phyloP scores from a whole-genome alignment of 2,797 vertebrate genomes.

The Scomberomorus guttatus region DNA sequence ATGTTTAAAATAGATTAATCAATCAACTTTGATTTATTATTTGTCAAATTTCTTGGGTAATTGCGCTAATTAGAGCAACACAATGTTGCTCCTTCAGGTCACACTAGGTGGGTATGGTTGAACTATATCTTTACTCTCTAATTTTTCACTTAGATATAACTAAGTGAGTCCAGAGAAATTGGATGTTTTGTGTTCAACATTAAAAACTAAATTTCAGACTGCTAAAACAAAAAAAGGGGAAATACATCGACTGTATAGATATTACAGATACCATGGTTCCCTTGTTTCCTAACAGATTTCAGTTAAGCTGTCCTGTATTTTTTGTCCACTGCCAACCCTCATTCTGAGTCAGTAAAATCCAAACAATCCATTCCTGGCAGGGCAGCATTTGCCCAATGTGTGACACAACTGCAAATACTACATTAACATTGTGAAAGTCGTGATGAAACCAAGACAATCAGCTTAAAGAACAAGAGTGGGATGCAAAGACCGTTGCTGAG shows the following conservation, averaged over 20 bases:
- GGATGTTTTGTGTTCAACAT: no score
- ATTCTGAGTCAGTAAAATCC: not conserved
- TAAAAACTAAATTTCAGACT: no score
- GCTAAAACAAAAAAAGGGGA: no score
- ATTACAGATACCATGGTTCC: not conserved
- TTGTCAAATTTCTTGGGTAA: not conserved
- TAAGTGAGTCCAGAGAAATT: no score
- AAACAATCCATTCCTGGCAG: conserved; percentile 14
- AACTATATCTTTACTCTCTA: no score
- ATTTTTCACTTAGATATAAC: no score
- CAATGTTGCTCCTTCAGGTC: no score
- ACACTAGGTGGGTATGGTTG: no score
- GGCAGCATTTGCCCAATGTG: conserved; percentile 9
- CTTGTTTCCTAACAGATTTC: not conserved
- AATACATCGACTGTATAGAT: not conserved
- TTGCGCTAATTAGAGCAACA: not conserved
- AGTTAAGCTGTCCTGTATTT: not conserved
- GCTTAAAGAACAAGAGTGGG: conserved; percentile 55
- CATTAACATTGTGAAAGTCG: conserved; percentile 40
- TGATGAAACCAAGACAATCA: conserved; percentile 61
- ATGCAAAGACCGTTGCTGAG: conserved; percentile 37
- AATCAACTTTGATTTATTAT: not conserved
- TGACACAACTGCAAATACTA: conserved; percentile 33
- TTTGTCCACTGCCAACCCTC: not conserved
- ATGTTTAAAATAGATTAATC: not conserved